Evolutionary conservation across 1,140 invertebrate species (phyloP), one percentile per base, ranked within the genome.

Genomic region (Parapsyche elsis): DNA sequence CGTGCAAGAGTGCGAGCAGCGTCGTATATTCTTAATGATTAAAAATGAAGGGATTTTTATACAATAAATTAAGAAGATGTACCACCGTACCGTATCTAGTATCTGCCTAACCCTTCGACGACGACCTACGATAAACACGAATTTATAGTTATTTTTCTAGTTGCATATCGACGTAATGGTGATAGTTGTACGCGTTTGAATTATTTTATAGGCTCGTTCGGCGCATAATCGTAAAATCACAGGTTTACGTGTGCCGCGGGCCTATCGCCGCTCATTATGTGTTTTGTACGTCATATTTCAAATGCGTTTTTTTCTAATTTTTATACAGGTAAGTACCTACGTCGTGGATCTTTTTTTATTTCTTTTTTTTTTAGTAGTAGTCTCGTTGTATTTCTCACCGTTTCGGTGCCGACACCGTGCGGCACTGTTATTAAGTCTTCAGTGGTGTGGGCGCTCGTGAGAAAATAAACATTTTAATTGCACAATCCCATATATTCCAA

Each of bases 391-490:
- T 67, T 67, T 67, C 64, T 67, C 24, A 67, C 21, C 64, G 24
- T 67, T 67, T 67, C 9, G 64, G 64, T 30, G 64, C 64, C 64
- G 64, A 67, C 64, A 67, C 64, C 9, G 19, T 24, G 16, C 16
- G 21, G 16, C n/a, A 19, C n/a, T 61, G 64, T 67, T 67, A 67
- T 67, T 67, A 67, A 23, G 64, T 23, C 64, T 67, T 67, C 64
- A 26, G 24, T 26, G n/a, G n/a, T 9, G n/a, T 19, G 16, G 19
- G 24, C 21, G n/a, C 10, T 67, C 64, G 64, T 67, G 64, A 67
- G 64, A 67, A 26, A 67, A 67, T 67, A 67, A 67, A 67, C 64
- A 26, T 67, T 67, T 67, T 67, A 67, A 67, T 67, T 67, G 64
- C 21, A 26, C 9, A 67, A 24, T 24, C 7, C 23, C 64, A 12